Evolutionary conservation across 2,888 invertebrate species (phyloP).

Genomic region (Heterodera filipjevi): DNA sequence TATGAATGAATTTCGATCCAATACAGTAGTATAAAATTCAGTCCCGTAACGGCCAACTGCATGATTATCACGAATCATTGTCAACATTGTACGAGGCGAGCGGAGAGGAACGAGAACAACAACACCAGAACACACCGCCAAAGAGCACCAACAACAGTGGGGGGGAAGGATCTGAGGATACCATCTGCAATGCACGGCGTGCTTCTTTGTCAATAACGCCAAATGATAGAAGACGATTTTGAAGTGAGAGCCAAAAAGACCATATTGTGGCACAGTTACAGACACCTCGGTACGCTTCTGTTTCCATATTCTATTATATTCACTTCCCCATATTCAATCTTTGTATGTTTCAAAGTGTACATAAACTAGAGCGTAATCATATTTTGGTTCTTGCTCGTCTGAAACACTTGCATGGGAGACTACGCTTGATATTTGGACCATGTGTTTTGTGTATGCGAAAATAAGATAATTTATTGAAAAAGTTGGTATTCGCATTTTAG

Average conservation of each 20-base stretch:
- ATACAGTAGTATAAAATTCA: not conserved
- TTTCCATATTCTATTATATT: not conserved
- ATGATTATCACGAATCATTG: slow-evolving; percentile 42
- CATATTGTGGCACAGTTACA: not conserved
- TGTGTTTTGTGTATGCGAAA: too few relatives aligned
- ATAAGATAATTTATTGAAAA: too few relatives aligned
- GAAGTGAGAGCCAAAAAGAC: not conserved
- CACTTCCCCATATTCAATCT: too few relatives aligned
- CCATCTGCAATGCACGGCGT: not conserved
- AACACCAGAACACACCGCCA: not conserved
- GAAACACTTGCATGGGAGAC: too few relatives aligned
- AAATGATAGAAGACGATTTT: not conserved
- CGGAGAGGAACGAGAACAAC: slow-evolving; percentile 17
- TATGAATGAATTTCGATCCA: not conserved
- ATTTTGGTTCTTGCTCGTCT: too few relatives aligned
- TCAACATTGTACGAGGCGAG: slow-evolving; percentile 43
- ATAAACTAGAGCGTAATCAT: too few relatives aligned
- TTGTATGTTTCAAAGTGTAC: too few relatives aligned
- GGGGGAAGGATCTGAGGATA: not conserved
- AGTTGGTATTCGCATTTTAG: too few relatives aligned
- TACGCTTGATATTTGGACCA: too few relatives aligned
- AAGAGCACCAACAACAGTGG: not conserved
- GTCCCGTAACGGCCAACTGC: slow-evolving; percentile 5
- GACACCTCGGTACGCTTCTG: not conserved
- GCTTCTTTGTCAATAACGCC: not conserved